These are phyloP conservation scores for Phoeniculus purpureus DNA, from an alignment of 2,797 vertebrate genomes.

Conservation along the genomic window DNA sequence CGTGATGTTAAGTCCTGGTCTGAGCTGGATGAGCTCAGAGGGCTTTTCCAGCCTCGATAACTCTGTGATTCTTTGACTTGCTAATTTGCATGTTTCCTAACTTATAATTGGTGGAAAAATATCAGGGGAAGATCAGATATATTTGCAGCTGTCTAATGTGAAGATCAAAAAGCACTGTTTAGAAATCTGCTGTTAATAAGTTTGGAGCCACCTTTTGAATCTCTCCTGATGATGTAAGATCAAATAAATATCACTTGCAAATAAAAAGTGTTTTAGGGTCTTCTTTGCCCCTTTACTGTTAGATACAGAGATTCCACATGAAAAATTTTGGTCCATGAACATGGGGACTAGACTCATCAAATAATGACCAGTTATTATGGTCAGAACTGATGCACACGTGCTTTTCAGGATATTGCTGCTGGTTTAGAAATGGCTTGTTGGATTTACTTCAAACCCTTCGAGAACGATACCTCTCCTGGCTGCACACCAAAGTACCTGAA, in stretches of 20 bases:
- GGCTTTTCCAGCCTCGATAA: no score
- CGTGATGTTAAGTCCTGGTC: no score
- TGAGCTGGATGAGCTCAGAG: no score
- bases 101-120: neutral
- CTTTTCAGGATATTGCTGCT: neutral
- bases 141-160: neutral
- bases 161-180: neutral
- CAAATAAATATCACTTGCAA: neutral
- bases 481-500: neutral
- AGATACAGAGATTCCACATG: neutral
- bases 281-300: neutral
- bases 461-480: neutral
- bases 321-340: neutral
- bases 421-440: neutral
- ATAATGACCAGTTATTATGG: neutral
- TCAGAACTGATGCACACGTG: no score
- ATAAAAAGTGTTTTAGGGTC: neutral
- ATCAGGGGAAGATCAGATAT: neutral
- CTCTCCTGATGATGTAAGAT: neutral
- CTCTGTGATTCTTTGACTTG: neutral
- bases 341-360: neutral
- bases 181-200: neutral
- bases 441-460: slow-evolving; percentile 7
- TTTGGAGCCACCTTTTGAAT: neutral
- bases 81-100: neutral